Conservation (phyloP, 2,113 vertebrate species). For the Eubucco bourcierii region DNA sequence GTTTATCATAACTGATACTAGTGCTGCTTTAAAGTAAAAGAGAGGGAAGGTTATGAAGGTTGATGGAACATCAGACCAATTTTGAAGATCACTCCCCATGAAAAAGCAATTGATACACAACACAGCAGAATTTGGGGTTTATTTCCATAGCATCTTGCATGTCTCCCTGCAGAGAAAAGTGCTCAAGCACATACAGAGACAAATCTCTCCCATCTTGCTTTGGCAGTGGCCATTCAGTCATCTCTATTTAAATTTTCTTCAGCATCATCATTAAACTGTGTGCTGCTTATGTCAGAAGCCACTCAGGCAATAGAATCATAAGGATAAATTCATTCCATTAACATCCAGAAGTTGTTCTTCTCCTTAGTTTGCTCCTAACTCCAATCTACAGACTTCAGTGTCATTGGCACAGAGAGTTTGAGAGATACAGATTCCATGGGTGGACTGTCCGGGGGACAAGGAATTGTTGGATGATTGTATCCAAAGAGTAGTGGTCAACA, state of each 20-base stretch:
- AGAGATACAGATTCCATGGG: no score
- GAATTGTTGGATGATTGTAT: no score
- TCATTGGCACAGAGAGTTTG: background rate
- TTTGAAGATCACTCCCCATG: background rate
- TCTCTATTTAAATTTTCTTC: background rate
- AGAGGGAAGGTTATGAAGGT: background rate
- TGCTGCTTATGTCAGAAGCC: background rate
- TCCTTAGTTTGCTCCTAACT: background rate
- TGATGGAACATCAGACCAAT: background rate
- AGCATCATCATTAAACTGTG: background rate
- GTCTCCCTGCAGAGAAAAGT: background rate
- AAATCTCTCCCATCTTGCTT: background rate
- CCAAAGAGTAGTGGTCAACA: no score
- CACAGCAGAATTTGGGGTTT: background rate
- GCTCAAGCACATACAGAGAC: background rate
- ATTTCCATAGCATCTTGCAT: background rate
- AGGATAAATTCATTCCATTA: background rate
- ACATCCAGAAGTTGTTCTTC: background rate
- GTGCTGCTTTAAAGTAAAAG: background rate
- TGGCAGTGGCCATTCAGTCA: background rate
- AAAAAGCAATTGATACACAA: background rate
- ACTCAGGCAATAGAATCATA: background rate
- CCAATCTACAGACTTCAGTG: background rate
- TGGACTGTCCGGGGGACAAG: no score
- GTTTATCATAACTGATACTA: background rate